Base-by-base conservation (phyloP, 2,113 vertebrate genomes). In the Sylvilagus bachmani region DNA sequence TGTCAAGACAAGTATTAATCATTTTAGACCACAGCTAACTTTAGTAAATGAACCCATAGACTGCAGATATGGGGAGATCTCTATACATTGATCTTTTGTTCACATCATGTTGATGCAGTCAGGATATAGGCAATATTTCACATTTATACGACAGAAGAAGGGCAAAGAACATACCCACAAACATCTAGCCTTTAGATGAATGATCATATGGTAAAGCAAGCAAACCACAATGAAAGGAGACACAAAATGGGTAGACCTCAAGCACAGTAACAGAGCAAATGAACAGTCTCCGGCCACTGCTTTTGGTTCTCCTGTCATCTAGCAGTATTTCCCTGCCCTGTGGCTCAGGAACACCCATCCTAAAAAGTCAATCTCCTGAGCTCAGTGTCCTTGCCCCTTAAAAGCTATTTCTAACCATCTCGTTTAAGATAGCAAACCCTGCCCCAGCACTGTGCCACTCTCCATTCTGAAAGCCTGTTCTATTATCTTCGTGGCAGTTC, bases 81-180 rank as follows among this genome's bases (percentile, higher is more conserved):
- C 29, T 66, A n/a, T 44, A 83, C 13, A 6, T 86, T 33, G 64
- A 91, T 81, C 71, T 96, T 93, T 89, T 85, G 86, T 90, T 80
- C 67, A 88, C 29, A 83, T 58, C 6, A 5, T 77, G 38, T 49
- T 75, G 24, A 44, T 94, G 12, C 89, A 49, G 77, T 94, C 75
- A 61, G 31, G 84, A 83, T 69, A 95, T 77, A 85, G 67, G 31
- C 61, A 93, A 91, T 78, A 91, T 71, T 97, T 93, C 93, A 91
- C 19, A 80, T 66, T 89, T 73, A 64, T 70, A 77, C 86, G 38
- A 25, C 27, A 94, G 13, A 90, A 93, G 70, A 71, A 11, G 25
- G 53, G 7, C 61, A 93, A 94, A 62, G 73, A 91, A 77, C 33
- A 91, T 10, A 93, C 22, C 73, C 86, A 66, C 38, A 92, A 81